Conservation (phyloP, 2,113 vertebrate species). For the Tetrao urogallus region DNA sequence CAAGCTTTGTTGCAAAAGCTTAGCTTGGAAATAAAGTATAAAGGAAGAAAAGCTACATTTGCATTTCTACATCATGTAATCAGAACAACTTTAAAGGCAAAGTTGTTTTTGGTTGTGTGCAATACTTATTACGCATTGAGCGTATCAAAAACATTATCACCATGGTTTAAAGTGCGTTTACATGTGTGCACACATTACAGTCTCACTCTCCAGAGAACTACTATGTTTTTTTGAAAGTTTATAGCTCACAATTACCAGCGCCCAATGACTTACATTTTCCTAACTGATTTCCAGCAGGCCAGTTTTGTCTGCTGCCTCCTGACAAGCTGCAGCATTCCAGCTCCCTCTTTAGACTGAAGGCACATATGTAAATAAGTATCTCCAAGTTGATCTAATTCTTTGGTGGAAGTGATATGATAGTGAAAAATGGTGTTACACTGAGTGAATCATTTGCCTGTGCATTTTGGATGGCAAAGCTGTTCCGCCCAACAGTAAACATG, state of each 20-base stretch:
- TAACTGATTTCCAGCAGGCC: constrained; percentile 52
- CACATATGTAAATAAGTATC: neutral
- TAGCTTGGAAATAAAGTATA: neutral
- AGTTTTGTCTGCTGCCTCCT: constrained; percentile 34
- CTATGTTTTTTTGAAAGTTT: constrained; percentile 60
- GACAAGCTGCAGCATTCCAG: neutral
- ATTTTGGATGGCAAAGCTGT: neutral
- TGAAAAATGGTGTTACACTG: neutral
- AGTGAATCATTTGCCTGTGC: neutral
- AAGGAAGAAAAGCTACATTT: constrained; percentile 6
- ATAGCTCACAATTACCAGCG: constrained; percentile 51
- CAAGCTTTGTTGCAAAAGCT: constrained; percentile 11
- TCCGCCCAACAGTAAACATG: neutral
- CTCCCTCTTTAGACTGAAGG: neutral
- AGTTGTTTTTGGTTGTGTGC: constrained; percentile 69
- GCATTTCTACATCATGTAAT: neutral
- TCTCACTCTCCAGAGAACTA: constrained; percentile 37
- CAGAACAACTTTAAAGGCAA: constrained; percentile 60
- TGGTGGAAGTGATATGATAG: neutral
- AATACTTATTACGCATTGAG: constrained; percentile 55
- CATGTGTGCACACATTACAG: constrained; percentile 5
- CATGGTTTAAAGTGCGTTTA: constrained; percentile 49
- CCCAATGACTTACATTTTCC: constrained; percentile 64
- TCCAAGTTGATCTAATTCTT: constrained; percentile 1
- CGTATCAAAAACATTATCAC: constrained; percentile 59